Evolutionary conservation across 2,113 vertebrate species (phyloP).

Genomic region (Pterocles orientalis): DNA sequence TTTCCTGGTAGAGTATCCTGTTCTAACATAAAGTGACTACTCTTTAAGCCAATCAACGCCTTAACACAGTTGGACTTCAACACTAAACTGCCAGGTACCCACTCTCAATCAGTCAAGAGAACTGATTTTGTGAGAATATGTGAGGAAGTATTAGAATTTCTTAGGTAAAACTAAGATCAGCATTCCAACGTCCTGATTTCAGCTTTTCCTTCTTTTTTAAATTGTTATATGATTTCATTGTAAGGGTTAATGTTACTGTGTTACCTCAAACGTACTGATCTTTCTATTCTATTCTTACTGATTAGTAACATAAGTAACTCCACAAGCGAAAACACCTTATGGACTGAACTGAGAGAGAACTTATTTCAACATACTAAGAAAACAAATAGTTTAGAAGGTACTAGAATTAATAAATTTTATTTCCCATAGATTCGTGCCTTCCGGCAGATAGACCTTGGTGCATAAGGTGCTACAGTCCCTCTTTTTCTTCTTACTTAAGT

Average conservation of each 20-base stretch:
- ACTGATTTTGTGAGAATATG: not conserved
- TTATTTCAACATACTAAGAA: not conserved
- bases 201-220: not conserved
- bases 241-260: not conserved
- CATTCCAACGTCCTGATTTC: not conserved
- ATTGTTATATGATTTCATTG: not conserved
- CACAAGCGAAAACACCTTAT: not conserved
- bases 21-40: not conserved
- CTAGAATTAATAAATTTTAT: not conserved
- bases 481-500: not conserved
- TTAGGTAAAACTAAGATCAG: not conserved
- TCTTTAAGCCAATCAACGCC: not conserved
- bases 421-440: not conserved
- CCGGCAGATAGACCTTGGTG: not conserved
- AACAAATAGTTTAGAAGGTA: not conserved
- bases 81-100: not conserved
- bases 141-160: not conserved
- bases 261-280: not conserved
- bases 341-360: not conserved
- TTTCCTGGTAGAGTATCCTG: not conserved
- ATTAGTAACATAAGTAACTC: not conserved
- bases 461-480: not conserved
- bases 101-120: not conserved
- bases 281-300: not conserved
- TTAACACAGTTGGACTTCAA: not conserved